These are phyloP conservation scores for Trichomalopsis sarcophagae DNA, from an alignment of 1,140 invertebrate genomes.

Conservation along the genomic window DNA sequence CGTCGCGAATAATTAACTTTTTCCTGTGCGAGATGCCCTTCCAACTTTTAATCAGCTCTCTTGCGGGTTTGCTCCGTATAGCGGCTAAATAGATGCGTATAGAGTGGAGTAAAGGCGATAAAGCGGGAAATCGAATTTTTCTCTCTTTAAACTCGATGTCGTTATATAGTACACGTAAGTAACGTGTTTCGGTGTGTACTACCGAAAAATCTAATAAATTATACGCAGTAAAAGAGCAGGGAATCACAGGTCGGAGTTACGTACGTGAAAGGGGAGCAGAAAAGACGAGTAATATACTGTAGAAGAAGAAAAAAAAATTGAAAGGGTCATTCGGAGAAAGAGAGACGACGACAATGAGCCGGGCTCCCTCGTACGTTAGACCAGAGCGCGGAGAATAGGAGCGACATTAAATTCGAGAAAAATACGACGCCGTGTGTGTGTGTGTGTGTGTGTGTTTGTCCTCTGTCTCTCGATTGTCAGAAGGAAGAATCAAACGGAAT, in stretches of 20 bases:
- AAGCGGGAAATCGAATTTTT: no score
- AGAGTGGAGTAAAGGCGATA: no score
- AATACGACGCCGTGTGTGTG: not conserved
- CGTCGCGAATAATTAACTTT: constrained; percentile 1
- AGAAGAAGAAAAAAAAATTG: not conserved
- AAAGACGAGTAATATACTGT: not conserved
- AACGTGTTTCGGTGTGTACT: no score
- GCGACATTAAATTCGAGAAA: not conserved
- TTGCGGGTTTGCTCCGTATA: not conserved
- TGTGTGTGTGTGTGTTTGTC: not conserved
- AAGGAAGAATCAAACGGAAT: not conserved
- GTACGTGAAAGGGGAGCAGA: not conserved
- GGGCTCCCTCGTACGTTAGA: not conserved
- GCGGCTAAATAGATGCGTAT: not conserved
- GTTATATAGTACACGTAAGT: no score
- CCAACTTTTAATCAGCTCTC: not conserved
- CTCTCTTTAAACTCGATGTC: no score
- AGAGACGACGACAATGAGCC: not conserved
- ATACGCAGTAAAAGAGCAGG: no score
- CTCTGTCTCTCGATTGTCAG: not conserved
- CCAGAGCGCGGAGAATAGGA: not conserved
- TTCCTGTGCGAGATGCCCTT: not conserved
- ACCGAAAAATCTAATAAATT: no score
- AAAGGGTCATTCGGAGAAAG: constrained; percentile 19
- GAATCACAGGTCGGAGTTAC: no score